Base-by-base conservation (phyloP, 2,888 invertebrate species). In the Drosophila acutilabella region DNA sequence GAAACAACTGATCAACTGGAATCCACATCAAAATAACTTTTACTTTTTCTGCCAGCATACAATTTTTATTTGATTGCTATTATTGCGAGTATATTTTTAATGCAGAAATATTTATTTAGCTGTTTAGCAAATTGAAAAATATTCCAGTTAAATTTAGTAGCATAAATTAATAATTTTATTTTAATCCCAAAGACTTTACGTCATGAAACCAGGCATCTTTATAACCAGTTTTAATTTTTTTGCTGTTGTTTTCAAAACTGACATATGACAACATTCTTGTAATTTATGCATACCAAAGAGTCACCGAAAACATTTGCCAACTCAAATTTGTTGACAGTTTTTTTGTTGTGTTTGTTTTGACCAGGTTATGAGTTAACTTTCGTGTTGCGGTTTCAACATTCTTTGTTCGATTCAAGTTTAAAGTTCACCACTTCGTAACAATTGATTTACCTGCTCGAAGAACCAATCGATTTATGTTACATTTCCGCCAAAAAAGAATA, bases 341-440 rank as follows among this genome's bases (percentile, higher is more conserved):
- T 36, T 36, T 10, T 33, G 10, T 18, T 18, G 18, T 50, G 44
- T 40, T 48, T 54, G 50, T 36, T 42, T 58, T 48, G 38, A 42
- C 20, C 53, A 50, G 56, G 20, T 67, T 36, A 67, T 67, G 23
- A 45, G 50, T 7, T 33, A 23, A 45, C 57, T 73, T 73, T 62
- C 41, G 16, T 52, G 50, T 71, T 45, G 16, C 38, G 26, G 11
- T 42, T 42, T 30, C 26, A 18, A 52, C 16, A 51, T 16, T 44
- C 56, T 59, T 76, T 47, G 53, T 73, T 59, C 7, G 11, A 51
- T 16, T 45, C 73, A 76, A 76, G 80, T 74, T 81, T 59, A 79
- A 65, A 79, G 73, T 60, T 79, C 53, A 58, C 30, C 11, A 38
- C 38, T n/a, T n/a, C n/a, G n/a, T n/a, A n/a, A n/a, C n/a, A n/a